Conservation (phyloP, 2,797 vertebrate species). For the Myotis pilosus region DNA sequence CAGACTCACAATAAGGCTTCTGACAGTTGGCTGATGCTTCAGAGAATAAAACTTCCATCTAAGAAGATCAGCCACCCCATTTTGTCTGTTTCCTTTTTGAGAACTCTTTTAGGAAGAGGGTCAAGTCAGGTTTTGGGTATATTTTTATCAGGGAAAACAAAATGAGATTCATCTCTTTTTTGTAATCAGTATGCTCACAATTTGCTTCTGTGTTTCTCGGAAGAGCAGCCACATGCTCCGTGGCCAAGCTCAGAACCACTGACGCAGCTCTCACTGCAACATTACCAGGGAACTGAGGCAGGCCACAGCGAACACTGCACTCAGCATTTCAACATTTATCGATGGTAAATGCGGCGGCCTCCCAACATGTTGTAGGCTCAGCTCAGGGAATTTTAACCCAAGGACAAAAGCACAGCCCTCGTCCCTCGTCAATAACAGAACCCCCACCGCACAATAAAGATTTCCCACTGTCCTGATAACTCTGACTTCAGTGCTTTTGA, state of each 20-base stretch:
- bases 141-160: background rate
- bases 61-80: background rate
- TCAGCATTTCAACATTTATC: slow-evolving; percentile 39
- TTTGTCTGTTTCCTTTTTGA: background rate
- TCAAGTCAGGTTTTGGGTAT: background rate
- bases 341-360: background rate
- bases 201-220: background rate
- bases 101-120: background rate
- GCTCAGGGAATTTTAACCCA: background rate
- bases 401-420: background rate
- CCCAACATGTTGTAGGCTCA: background rate
- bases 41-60: background rate
- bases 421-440: background rate
- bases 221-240: background rate
- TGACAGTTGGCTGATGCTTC: background rate
- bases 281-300: slow-evolving; percentile 18
- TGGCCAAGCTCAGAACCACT: background rate
- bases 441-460: background rate
- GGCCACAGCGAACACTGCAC: slow-evolving; percentile 47
- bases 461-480: background rate
- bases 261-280: background rate
- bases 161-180: background rate
- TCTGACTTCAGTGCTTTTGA: background rate
- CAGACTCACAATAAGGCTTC: background rate
- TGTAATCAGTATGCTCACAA: slow-evolving; percentile 52